Conservation (phyloP, 1,140 invertebrate genomes). For the Portunus trituberculatus region DNA sequence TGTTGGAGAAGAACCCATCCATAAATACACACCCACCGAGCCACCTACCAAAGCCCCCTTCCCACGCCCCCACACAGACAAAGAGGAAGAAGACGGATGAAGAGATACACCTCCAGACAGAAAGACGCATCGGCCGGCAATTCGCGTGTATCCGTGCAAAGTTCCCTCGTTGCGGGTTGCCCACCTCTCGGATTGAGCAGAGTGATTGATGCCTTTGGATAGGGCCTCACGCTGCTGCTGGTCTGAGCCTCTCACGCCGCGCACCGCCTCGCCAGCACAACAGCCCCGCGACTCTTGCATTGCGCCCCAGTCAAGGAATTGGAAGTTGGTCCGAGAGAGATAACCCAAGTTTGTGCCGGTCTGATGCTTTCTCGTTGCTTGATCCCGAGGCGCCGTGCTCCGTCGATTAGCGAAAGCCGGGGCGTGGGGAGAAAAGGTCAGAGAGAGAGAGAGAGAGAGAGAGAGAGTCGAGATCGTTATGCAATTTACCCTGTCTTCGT, state of each 20-base stretch:
- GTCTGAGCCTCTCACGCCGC: neutral
- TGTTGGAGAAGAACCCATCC: too few relatives aligned
- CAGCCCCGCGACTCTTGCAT: neutral
- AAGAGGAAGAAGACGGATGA: neutral
- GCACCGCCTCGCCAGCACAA: neutral
- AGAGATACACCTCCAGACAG: slow-evolving; percentile 11
- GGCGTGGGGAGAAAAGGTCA: neutral
- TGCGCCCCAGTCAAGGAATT: neutral
- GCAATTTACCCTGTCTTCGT: too few relatives aligned
- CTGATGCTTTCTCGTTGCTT: neutral
- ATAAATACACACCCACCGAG: neutral
- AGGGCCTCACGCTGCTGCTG: neutral
- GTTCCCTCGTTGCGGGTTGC: slow-evolving; percentile 6
- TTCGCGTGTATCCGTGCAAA: neutral
- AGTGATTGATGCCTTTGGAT: neutral
- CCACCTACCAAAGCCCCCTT: too few relatives aligned
- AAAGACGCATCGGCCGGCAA: neutral
- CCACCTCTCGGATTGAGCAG: neutral
- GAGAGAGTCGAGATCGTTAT: neutral
- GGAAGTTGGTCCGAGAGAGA: slow-evolving; percentile 7
- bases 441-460: slow-evolving; percentile 28
- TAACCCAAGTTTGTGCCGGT: neutral
- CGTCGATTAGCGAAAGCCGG: too few relatives aligned
- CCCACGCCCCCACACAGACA: neutral
- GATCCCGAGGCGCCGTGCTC: neutral